Percentiles rank a stretch among this genome's conserved stretches.
Evolutionary conservation across 2,888 invertebrate genomes (phyloP).

Genomic region (Drosophila mulleri): DNA sequence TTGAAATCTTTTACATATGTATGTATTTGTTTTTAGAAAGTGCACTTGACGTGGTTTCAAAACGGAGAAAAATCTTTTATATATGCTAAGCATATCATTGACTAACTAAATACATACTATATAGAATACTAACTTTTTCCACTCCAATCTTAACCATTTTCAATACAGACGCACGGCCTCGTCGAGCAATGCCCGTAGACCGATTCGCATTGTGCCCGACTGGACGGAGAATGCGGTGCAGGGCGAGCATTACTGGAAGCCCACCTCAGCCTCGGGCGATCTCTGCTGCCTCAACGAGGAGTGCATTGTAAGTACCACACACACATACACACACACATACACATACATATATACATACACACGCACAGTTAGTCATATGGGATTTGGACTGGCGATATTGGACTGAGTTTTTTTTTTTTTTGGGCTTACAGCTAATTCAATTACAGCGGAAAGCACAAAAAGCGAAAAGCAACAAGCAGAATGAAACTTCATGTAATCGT

Average conservation of each 20-base stretch:
- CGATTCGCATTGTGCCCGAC: slow-evolving; percentile 92
- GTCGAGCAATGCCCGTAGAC: slow-evolving; percentile 85
- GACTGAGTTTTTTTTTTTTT: slow-evolving; percentile 17
- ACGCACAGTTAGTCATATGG: slow-evolving; percentile 6
- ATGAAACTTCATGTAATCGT: slow-evolving; percentile 60
- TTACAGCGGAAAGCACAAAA: slow-evolving; percentile 46
- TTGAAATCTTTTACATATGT: neutral
- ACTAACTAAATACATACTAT: neutral
- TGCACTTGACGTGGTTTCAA: slow-evolving; percentile 8
- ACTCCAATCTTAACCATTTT: neutral
- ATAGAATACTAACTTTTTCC: neutral
- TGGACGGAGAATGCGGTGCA: slow-evolving; percentile 95
- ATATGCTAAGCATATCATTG: neutral
- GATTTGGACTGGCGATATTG: slow-evolving; percentile 6
- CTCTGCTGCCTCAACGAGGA: slow-evolving; percentile 97
- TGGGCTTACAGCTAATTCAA: slow-evolving; percentile 63
- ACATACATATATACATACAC: slow-evolving; percentile 19
- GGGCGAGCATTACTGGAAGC: slow-evolving; percentile 97
- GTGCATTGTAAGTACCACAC: slow-evolving; percentile 87
- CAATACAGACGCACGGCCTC: slow-evolving; percentile 85
- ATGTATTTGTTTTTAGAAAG: no score
- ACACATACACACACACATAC: slow-evolving; percentile 31
- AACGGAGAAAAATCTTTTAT: neutral
- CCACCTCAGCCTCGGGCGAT: slow-evolving; percentile 96
- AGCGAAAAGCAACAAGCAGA: slow-evolving; percentile 34